Evolutionary conservation across 2,797 vertebrate species (phyloP).

Genomic region (Mormyrus hasselquistii): DNA sequence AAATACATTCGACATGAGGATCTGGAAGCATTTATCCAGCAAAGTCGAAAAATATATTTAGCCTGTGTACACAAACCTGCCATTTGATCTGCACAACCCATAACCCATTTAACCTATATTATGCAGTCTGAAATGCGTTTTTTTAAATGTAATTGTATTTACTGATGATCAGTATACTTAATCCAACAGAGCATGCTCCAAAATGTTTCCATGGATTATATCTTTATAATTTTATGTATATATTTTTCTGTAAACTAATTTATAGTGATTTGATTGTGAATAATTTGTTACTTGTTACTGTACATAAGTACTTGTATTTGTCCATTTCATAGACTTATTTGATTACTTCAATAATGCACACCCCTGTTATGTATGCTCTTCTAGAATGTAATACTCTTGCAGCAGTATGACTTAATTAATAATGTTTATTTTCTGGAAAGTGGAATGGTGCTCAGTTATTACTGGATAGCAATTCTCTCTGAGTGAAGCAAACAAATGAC

Average conservation of each 20-base stretch:
- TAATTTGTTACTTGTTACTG: background rate
- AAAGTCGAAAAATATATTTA: background rate
- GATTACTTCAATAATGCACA: background rate
- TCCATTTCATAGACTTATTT: background rate
- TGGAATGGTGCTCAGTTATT: slow-evolving; percentile 9
- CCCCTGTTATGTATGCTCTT: background rate
- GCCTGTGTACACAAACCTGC: background rate
- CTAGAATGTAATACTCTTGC: background rate
- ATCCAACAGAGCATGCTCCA: background rate
- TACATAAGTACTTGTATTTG: background rate
- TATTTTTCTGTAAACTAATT: background rate
- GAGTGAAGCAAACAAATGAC: slow-evolving; percentile 46
- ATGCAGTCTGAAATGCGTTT: background rate
- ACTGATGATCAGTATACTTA: background rate
- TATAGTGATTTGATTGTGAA: background rate
- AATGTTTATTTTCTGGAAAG: background rate
- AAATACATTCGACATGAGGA: background rate
- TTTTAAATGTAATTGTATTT: background rate
- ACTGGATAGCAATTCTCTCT: slow-evolving; percentile 39
- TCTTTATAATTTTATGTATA: background rate
- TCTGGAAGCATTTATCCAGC: background rate
- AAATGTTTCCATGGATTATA: background rate
- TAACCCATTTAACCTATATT: background rate
- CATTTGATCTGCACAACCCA: background rate
- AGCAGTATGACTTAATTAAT: background rate